Conservation (phyloP, 2,888 invertebrate species). For the Tetramorium bicarinatum region DNA sequence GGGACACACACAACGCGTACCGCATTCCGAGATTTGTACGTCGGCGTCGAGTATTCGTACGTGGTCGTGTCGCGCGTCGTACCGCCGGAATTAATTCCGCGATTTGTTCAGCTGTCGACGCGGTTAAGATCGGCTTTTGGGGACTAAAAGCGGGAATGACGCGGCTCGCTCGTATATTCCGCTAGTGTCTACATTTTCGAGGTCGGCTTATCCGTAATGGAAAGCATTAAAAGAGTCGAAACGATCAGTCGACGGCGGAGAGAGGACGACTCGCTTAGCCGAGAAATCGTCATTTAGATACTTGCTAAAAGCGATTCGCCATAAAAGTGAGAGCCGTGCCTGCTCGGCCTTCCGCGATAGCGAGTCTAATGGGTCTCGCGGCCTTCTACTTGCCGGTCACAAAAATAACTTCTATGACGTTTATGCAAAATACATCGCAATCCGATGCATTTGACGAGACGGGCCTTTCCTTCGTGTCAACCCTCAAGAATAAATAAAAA, state of each 20-base stretch:
- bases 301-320: slow-evolving; percentile 85
- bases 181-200: slow-evolving; percentile 76
- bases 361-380: slow-evolving; percentile 78
- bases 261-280: slow-evolving; percentile 68
- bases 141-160: slow-evolving; percentile 51
- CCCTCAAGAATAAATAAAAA: background rate
- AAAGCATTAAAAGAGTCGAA: slow-evolving; percentile 73
- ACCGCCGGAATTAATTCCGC: slow-evolving; percentile 46
- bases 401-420: slow-evolving; percentile 66
- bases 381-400: slow-evolving; percentile 47
- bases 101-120: slow-evolving; percentile 56
- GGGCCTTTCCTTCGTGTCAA: slow-evolving; percentile 32
- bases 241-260: slow-evolving; percentile 59
- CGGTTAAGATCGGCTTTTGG: slow-evolving; percentile 52
- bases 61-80: slow-evolving; percentile 36
- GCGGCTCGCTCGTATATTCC: slow-evolving; percentile 65
- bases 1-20: slow-evolving; percentile 19
- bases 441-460: slow-evolving; percentile 2
- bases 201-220: slow-evolving; percentile 74
- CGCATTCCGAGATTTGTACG: slow-evolving; percentile 42
- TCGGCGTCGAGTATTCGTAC: slow-evolving; percentile 34
- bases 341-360: slow-evolving; percentile 74
- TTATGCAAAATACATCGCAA: slow-evolving; percentile 65
- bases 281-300: slow-evolving; percentile 84
- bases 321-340: slow-evolving; percentile 80